Conservation (phyloP, 1,140 invertebrate species). For the Penaeus indicus region DNA sequence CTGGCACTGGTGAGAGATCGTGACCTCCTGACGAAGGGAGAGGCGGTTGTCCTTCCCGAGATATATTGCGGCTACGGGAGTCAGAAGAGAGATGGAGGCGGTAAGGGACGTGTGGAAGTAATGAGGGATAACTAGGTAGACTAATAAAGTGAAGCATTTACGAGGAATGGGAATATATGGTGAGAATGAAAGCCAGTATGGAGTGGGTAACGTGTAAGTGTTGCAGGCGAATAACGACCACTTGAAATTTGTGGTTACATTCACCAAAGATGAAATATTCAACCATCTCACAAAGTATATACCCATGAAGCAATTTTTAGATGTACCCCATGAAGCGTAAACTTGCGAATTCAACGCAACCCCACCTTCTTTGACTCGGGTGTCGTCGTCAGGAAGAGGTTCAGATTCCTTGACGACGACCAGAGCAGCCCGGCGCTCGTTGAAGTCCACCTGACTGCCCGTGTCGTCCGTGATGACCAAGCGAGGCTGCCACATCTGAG, state of each 20-base stretch:
- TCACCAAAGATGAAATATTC: no score
- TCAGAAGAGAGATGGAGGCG: no score
- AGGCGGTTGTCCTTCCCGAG: not conserved
- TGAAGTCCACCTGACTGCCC: slow-evolving; percentile 25
- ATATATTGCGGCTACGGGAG: not conserved
- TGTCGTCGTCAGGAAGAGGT: not conserved
- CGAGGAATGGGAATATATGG: no score
- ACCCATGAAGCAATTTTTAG: no score
- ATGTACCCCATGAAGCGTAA: not conserved
- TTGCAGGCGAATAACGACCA: no score
- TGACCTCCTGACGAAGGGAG: not conserved
- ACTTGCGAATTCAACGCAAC: not conserved
- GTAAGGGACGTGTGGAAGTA: not conserved
- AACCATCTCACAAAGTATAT: no score
- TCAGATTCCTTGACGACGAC: slow-evolving; percentile 18
- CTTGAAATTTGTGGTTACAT: no score
- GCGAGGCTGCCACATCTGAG: not conserved
- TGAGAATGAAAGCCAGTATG: no score
- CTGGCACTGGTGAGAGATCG: slow-evolving; percentile 18
- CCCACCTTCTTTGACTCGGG: slow-evolving; percentile 33
- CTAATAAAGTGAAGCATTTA: no score
- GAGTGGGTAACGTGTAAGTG: no score
- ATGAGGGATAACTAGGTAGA: not conserved
- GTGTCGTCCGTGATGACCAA: slow-evolving; percentile 17
- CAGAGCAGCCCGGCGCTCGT: slow-evolving; percentile 9